Evolutionary conservation across 2,113 vertebrate species (phyloP), one percentile per base, ranked within the genome.

Genomic region (Antechinus stuartii): DNA sequence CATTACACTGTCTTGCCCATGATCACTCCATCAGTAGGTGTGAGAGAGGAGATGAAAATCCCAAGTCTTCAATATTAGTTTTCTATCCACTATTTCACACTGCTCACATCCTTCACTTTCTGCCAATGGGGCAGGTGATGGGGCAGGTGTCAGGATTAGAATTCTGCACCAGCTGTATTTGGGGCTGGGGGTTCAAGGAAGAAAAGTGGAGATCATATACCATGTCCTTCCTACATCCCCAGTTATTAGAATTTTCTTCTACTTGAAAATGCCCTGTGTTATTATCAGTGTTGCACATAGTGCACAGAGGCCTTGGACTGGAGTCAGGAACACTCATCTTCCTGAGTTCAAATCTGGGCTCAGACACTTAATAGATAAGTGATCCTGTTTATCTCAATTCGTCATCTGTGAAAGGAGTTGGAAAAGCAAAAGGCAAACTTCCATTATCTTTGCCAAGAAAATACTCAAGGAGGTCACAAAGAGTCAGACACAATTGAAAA

Each of bases 161-260:
- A 94, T 92, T 30, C 0, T 7, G 30, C 89, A 94, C 90, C 35
- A 89, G 91, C 68, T 25, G 1, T 0, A 91, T 35, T 0, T 84
- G 90, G 91, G 96, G 52, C 90, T 55, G 46, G 96, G 96, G 94
- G 90, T 90, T 96, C 90, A 89, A 61, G 11, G 35, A 19, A 90
- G 30, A 84, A 76, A 76, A 22, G 35, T 19, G 22, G 23, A 42
- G 68, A 84, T 42, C 35, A 84, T 1, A 68, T 68, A 84, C 16
- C 68, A 8, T 22, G 7, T 76, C 30, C 14, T 16, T n/a, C 35
- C 35, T n/a, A 23, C 6, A n/a, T n/a, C 35, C 35, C 35, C n/a
- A 68, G 16, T 42, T 84, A n/a, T 84, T 19, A n/a, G 14, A 42
- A 42, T 35, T 84, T 6, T 42, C 16, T 84, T 84, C 35, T 23